These are phyloP conservation scores for Proterorhinus semilunaris DNA, from an alignment of 2,113 vertebrate species.

Conservation along the genomic window DNA sequence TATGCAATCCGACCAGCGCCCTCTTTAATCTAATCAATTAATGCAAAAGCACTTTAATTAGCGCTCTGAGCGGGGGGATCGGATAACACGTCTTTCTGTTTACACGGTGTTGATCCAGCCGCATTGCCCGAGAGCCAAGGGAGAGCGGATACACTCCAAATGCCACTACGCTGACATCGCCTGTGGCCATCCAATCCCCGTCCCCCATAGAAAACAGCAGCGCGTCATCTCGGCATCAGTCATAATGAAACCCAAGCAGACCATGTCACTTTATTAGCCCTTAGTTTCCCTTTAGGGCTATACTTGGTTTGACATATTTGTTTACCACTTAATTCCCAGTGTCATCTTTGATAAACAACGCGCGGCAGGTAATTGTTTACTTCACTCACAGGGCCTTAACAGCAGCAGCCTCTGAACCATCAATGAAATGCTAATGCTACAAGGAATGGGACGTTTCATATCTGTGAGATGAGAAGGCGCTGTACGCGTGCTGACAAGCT, in stretches of 20 bases:
- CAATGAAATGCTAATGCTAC: neutral
- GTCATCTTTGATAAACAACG: neutral
- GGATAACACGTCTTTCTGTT: slow-evolving; percentile 20
- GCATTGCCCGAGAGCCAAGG: neutral
- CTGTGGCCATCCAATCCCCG: neutral
- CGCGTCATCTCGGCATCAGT: slow-evolving; percentile 13
- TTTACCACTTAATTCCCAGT: neutral
- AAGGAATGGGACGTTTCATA: neutral
- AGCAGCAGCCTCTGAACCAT: neutral
- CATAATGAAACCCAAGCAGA: slow-evolving; percentile 16
- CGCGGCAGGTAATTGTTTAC: neutral
- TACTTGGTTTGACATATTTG: slow-evolving; percentile 2
- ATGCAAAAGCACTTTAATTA: slow-evolving; percentile 30
- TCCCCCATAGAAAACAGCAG: neutral
- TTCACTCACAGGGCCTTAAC: slow-evolving; percentile 1
- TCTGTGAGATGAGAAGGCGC: neutral
- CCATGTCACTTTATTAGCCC: neutral
- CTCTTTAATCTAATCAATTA: slow-evolving; percentile 29
- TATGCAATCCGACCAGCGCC: slow-evolving; percentile 21
- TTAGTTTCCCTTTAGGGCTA: slow-evolving; percentile 14
- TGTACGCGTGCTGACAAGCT: neutral
- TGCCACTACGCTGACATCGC: slow-evolving; percentile 3
- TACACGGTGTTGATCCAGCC: slow-evolving; percentile 5
- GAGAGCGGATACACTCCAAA: neutral
- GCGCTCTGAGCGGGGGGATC: slow-evolving; percentile 14